Evolutionary conservation across 1,140 invertebrate species (phyloP), one percentile per base, ranked within the genome.

Genomic region (Orius insidiosus): DNA sequence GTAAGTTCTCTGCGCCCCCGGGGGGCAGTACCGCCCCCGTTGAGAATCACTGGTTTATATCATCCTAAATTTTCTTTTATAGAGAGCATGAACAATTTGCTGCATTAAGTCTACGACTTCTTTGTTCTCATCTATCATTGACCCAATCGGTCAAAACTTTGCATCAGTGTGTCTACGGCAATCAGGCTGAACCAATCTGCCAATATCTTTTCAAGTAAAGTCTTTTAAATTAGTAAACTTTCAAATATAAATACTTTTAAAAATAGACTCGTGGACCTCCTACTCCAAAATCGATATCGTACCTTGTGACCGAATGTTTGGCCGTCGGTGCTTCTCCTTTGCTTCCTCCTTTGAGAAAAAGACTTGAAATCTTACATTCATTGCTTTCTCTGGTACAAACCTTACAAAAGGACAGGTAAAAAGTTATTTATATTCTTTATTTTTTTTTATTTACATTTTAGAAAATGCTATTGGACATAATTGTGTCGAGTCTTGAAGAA

Each of bases 51-150:
- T n/a, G n/a, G n/a, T n/a, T 6, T 38, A 38, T 13, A 7, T 38
- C n/a, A 6, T 33, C n/a, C n/a, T 33, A 7, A 36, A 36, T 43
- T 30, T 42, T 9, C 49, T 34, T 46, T 46, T 54, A 38, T 59
- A 67, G 64, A 39, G 71, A 74, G 38, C 72, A 76, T 55, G 63
- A 74, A 46, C 58, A 69, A 33, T 78, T 78, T 63, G 69, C 76
- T 5, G 52, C 68, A 30, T 57, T 74, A 6, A 71, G 71, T 55
- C 54, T 78, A 37, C 65, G 68, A 50, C 62, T 78, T 18, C 56
- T 78, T 8, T 66, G 63, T 46, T 70, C 71, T 6, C 75, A 77
- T 63, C 63, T 77, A 18, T 69, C 68, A 19, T 56, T 77, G 38
- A 71, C 72, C 8, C 57, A 68, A 30, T 64, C 60, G 44, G 65